Evolutionary conservation across 2,797 vertebrate species (phyloP).

Genomic region (Melanotaenia maccullochi): DNA sequence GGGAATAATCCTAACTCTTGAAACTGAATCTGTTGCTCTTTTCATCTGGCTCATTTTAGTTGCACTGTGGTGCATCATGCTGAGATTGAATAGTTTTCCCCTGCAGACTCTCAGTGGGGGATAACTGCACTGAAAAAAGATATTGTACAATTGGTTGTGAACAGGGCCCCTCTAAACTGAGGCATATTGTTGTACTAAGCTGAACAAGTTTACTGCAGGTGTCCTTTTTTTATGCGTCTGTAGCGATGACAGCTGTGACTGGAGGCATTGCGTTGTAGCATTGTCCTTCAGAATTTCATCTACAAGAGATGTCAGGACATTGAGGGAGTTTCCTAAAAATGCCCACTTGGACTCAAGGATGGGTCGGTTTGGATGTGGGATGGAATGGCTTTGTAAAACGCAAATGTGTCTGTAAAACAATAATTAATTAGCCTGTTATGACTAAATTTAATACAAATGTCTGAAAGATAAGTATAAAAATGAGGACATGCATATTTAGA

Average conservation of each 20-base stretch:
- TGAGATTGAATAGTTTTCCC: conserved; percentile 22
- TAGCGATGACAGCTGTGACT: conserved; percentile 1
- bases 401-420: background rate
- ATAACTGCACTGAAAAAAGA: conserved; percentile 26
- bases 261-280: background rate
- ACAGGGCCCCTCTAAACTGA: background rate
- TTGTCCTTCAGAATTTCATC: conserved; percentile 1
- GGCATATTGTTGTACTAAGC: conserved; percentile 6
- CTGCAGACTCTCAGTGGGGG: conserved; percentile 8
- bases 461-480: background rate
- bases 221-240: background rate
- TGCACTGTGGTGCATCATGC: conserved; percentile 3
- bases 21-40: conserved; percentile 27
- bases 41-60: conserved; percentile 32
- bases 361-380: background rate
- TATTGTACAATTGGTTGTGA: conserved; percentile 6
- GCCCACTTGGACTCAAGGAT: background rate
- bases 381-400: background rate
- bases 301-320: background rate
- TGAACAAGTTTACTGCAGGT: conserved; percentile 6
- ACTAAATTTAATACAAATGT: background rate
- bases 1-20: conserved; percentile 18
- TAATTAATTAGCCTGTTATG: background rate
- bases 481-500: background rate
- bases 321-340: conserved; percentile 8